Evolutionary conservation across 2,888 invertebrate genomes (phyloP).

Genomic region (Candidula unifasciata): DNA sequence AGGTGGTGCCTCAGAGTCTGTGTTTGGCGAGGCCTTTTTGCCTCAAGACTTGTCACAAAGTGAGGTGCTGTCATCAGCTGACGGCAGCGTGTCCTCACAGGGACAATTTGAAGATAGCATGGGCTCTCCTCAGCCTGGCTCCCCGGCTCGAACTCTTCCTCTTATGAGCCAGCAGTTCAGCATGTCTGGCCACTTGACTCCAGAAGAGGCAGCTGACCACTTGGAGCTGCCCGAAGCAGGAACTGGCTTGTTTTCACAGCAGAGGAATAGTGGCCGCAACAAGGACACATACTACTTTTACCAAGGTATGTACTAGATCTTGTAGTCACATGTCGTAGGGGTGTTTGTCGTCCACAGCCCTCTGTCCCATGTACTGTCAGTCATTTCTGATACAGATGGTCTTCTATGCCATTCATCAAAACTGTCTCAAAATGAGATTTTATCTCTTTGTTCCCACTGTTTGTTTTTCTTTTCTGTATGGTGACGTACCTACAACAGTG

Average conservation of each 20-base stretch:
- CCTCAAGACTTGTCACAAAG: neutral
- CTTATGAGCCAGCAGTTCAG: neutral
- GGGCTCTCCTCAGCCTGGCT: neutral
- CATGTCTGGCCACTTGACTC: slow-evolving; percentile 57
- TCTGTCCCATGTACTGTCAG: too few relatives aligned
- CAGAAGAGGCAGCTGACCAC: slow-evolving; percentile 78
- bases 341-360: too few relatives aligned
- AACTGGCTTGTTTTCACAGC: slow-evolving; percentile 53
- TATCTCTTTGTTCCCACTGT: too few relatives aligned
- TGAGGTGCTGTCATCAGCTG: neutral
- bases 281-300: slow-evolving; percentile 84
- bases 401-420: too few relatives aligned
- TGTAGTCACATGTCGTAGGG: too few relatives aligned
- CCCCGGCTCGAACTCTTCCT: neutral
- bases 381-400: too few relatives aligned
- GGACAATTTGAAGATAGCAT: neutral
- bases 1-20: neutral
- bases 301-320: slow-evolving; percentile 84
- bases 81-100: neutral
- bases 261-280: slow-evolving; percentile 23
- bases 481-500: too few relatives aligned
- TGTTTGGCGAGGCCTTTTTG: neutral
- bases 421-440: too few relatives aligned
- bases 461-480: too few relatives aligned
- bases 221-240: slow-evolving; percentile 71